Conservation (phyloP, 2,888 invertebrate genomes). For the Apotomis turbidana region DNA sequence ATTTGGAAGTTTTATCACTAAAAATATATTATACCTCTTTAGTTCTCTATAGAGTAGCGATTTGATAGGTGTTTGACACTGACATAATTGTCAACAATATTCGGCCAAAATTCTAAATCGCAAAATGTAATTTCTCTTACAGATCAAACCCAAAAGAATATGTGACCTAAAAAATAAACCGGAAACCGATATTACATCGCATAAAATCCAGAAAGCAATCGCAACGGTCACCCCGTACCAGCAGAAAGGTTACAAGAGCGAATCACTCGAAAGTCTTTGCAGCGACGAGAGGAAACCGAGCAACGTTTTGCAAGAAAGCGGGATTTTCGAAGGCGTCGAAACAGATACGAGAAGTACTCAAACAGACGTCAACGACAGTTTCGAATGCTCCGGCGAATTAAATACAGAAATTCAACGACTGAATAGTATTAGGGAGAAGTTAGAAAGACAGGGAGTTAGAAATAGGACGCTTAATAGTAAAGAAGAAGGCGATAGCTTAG, state of each 20-base stretch:
- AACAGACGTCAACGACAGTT: slow-evolving; percentile 83
- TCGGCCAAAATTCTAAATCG: slow-evolving; percentile 42
- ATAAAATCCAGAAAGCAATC: slow-evolving; percentile 82
- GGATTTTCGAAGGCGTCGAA: slow-evolving; percentile 87
- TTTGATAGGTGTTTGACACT: slow-evolving; percentile 14
- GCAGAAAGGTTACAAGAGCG: slow-evolving; percentile 76
- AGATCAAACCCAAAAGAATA: slow-evolving; percentile 76
- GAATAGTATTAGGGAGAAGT: slow-evolving; percentile 85
- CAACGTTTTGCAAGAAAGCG: slow-evolving; percentile 88
- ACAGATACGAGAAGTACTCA: slow-evolving; percentile 79
- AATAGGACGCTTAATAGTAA: slow-evolving; percentile 76
- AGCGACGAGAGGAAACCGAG: slow-evolving; percentile 79
- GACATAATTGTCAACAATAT: slow-evolving; percentile 5
- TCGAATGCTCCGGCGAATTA: slow-evolving; percentile 80
- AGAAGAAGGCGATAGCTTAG: slow-evolving; percentile 73
- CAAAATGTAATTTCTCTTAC: slow-evolving; percentile 49
- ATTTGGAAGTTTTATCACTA: slow-evolving; percentile 1
- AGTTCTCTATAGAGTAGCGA: neutral
- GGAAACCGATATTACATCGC: slow-evolving; percentile 70
- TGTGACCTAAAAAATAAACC: slow-evolving; percentile 72
- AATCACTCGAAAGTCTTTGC: slow-evolving; percentile 76
- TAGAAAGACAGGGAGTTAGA: slow-evolving; percentile 84
- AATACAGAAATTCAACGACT: slow-evolving; percentile 86
- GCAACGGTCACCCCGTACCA: slow-evolving; percentile 87
- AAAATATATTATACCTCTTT: too few relatives aligned